phyloP scores from a whole-genome alignment of 2,888 invertebrate genomes.

The Papilio protenor region DNA sequence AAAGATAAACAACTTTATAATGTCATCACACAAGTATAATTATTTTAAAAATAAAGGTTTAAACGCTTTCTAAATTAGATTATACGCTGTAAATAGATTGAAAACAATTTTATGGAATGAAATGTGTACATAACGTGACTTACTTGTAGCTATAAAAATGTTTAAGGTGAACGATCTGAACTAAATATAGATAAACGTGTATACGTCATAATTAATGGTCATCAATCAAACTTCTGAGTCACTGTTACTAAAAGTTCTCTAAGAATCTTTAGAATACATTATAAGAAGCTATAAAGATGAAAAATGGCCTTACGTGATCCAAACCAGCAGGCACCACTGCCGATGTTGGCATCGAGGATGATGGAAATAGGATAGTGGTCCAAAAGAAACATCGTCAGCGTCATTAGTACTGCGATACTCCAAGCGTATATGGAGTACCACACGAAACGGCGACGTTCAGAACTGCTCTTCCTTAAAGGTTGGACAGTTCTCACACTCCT shows the following conservation, averaged over 20 bases:
- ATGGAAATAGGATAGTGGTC: constrained; percentile 75
- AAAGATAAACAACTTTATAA: constrained; percentile 45
- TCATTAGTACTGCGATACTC: constrained; percentile 85
- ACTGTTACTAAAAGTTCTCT: constrained; percentile 14
- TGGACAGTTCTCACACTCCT: constrained; percentile 81
- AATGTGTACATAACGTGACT: not conserved
- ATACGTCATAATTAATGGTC: constrained; percentile 38
- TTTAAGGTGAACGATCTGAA: constrained; percentile 5
- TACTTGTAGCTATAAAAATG: not conserved
- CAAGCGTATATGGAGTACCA: constrained; percentile 89
- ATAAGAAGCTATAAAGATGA: constrained; percentile 10
- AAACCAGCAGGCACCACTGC: constrained; percentile 87
- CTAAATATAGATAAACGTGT: constrained; percentile 32
- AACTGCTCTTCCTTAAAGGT: constrained; percentile 71
- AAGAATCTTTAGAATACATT: not conserved
- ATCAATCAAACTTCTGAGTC: constrained; percentile 20
- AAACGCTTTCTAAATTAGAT: not conserved
- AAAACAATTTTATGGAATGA: not conserved
- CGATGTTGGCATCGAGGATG: constrained; percentile 85
- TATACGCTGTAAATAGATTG: constrained; percentile 41
- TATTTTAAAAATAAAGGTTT: not conserved
- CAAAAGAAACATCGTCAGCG: constrained; percentile 80
- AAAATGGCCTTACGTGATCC: constrained; percentile 77
- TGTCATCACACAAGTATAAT: not conserved
- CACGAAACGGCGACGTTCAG: constrained; percentile 84